Evolutionary conservation across 2,797 vertebrate genomes (phyloP), one percentile per base, ranked within the genome.

Genomic region (Chaunax sp.): DNA sequence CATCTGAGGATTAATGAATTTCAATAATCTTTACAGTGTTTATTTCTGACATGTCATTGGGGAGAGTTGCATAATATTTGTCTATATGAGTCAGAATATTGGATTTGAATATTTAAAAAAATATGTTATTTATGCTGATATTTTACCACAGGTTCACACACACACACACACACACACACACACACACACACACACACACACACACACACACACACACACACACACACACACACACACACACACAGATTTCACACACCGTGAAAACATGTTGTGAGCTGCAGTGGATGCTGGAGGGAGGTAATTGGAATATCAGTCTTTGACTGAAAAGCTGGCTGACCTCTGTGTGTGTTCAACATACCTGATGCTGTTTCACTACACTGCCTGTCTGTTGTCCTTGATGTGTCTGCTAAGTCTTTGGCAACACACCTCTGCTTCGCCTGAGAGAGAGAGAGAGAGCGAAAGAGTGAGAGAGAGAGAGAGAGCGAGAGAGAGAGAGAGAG

Each of bases 311-410:
- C 56, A 53, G 58, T 72, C 46, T 35, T 67, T 60, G 59, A 76
- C 63, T 75, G 79, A 71, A 72, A 62, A 70, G 68, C 66, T 64
- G 23, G 33, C 20, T 78, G 82, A 86, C 86, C 83, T 72, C 68
- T 71, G 77, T 28, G 60, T 87, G 69, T 76, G 83, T 61, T 70
- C 52, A 35, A 75, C 80, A 81, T 87, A 86, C 83, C 73, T 84
- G 75, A 80, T 69, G 84, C 72, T 78, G 65, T 69, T 71, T 69
- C 43, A 43, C 45, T 35, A 33, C 3, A 33, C 77, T 61, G 77
- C 52, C 69, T 38, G 70, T 80, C 81, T 72, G 66, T 33, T 85
- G 83, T 90, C 89, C 87, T 92, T 92, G 73, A 72, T 57, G 35
- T 38, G 78, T 75, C 81, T 80, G 51, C 45, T 77, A 75, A 71